Conservation (phyloP, 2,113 vertebrate genomes). For the Propithecus coquereli region DNA sequence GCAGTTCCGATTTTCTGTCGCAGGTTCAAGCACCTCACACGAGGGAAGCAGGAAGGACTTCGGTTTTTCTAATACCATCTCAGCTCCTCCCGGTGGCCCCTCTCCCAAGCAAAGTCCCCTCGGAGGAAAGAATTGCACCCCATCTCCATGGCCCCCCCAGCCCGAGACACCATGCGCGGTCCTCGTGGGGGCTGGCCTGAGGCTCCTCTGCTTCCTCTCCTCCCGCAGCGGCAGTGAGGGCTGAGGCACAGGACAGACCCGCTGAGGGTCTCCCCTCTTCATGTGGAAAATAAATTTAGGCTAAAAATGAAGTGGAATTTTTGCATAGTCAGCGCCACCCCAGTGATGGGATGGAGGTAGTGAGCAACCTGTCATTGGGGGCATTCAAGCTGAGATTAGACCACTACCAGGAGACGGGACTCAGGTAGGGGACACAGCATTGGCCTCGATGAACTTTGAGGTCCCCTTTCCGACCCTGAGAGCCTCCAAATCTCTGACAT, state of each 20-base stretch:
- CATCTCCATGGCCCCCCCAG: not conserved
- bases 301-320: not conserved
- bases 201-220: not conserved
- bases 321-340: not conserved
- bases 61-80: not conserved
- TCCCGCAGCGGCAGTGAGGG: not conserved
- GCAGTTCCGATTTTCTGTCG: not conserved
- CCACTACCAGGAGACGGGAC: not conserved
- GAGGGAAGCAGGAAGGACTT: not conserved
- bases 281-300: not conserved
- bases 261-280: not conserved
- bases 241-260: not conserved
- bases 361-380: not conserved
- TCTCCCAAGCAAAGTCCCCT: not conserved
- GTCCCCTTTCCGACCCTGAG: not conserved
- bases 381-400: not conserved
- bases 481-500: not conserved
- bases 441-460: not conserved
- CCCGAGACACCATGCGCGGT: not conserved
- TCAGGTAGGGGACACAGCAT: not conserved
- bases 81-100: fast-evolving
- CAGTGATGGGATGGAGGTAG: fast-evolving
- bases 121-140: not conserved
- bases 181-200: not conserved
- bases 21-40: not conserved